phyloP scores from a whole-genome alignment of 2,797 vertebrate species.

The Sebastiscus tertius region DNA sequence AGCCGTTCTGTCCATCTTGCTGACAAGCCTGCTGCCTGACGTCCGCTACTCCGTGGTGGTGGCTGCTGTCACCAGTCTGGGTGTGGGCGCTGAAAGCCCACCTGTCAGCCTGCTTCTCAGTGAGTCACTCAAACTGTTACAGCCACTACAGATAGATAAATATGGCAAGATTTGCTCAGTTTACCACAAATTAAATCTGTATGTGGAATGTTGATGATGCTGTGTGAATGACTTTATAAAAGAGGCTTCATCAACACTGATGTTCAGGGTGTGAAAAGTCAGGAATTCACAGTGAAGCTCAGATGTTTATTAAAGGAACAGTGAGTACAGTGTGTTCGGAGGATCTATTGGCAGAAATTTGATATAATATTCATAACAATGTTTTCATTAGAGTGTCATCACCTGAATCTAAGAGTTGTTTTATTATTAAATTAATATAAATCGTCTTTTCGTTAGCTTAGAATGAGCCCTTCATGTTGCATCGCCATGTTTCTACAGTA shows the following conservation, averaged over 20 bases:
- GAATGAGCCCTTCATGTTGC: too few relatives aligned
- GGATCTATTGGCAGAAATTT: too few relatives aligned
- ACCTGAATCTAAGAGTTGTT: too few relatives aligned
- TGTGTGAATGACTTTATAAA: neutral
- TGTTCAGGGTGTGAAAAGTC: constrained; percentile 3
- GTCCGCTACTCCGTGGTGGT: constrained; percentile 87
- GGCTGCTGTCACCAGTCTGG: constrained; percentile 90
- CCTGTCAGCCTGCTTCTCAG: constrained; percentile 88
- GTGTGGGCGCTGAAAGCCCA: constrained; percentile 86
- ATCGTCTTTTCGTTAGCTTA: too few relatives aligned
- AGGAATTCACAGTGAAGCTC: neutral
- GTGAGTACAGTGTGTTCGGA: too few relatives aligned
- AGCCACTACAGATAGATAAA: constrained; percentile 24
- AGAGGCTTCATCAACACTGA: neutral
- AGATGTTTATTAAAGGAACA: neutral
- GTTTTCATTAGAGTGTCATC: too few relatives aligned
- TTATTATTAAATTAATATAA: too few relatives aligned
- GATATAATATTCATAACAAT: too few relatives aligned
- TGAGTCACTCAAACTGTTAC: constrained; percentile 82
- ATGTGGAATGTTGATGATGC: neutral
- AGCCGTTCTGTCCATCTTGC: constrained; percentile 82
- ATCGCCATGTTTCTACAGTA: too few relatives aligned
- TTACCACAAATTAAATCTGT: constrained; percentile 3
- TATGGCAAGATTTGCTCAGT: constrained; percentile 17
- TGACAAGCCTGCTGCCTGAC: constrained; percentile 87